Evolutionary conservation across 1,140 invertebrate species (phyloP).

Genomic region (Drosophila pachea): DNA sequence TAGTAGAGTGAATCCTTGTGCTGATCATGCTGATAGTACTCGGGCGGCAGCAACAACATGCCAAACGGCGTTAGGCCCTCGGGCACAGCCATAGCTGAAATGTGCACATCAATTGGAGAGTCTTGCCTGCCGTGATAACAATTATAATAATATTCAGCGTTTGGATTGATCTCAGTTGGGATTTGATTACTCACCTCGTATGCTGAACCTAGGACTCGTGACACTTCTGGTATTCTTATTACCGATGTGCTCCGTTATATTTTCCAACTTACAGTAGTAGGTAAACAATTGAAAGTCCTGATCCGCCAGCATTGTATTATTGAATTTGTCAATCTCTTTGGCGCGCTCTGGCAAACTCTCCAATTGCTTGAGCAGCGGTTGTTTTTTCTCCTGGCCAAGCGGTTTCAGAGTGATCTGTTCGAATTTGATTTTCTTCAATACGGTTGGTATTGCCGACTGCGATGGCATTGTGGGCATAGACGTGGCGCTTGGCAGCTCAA

Average conservation of each 20-base stretch:
- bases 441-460: neutral
- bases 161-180: neutral
- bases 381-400: constrained; percentile 16
- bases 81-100: constrained; percentile 45
- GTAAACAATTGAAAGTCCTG: constrained; percentile 67
- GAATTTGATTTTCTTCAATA: constrained; percentile 21
- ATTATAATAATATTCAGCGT: neutral
- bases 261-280: constrained; percentile 76
- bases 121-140: constrained; percentile 46
- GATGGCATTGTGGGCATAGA: neutral
- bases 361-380: constrained; percentile 40
- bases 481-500: constrained; percentile 1
- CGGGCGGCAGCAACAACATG: constrained; percentile 67
- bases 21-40: constrained; percentile 72
- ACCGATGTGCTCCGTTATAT: constrained; percentile 67
- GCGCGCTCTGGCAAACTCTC: constrained; percentile 38
- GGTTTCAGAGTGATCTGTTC: constrained; percentile 40
- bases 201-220: constrained; percentile 69
- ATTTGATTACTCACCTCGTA: constrained; percentile 57
- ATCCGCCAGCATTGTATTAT: constrained; percentile 72
- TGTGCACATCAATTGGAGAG: constrained; percentile 61
- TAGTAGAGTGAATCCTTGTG: constrained; percentile 74
- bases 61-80: constrained; percentile 48
- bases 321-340: constrained; percentile 63
- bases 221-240: constrained; percentile 31